Percentiles rank a stretch among this genome's conserved stretches.
Evolutionary conservation across 2,888 invertebrate genomes (phyloP).

Genomic region (Caenorhabditis panamensis): DNA sequence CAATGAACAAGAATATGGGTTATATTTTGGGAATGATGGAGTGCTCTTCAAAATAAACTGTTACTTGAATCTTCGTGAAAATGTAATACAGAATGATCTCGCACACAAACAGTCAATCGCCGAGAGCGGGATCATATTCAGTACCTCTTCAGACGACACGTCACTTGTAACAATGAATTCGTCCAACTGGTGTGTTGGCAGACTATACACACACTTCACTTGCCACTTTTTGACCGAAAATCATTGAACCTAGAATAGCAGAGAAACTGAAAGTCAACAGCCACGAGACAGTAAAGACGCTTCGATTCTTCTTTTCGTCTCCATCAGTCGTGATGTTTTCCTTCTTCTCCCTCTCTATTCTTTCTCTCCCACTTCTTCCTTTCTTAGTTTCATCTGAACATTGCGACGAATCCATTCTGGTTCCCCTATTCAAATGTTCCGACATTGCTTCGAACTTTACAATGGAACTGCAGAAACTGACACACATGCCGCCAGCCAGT

Average conservation of each 20-base stretch:
- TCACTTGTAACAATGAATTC: conserved; percentile 26
- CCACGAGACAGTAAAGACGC: too few relatives aligned
- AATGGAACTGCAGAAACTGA: conserved; percentile 12
- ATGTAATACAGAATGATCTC: neutral
- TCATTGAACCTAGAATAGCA: neutral
- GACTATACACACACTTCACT: neutral
- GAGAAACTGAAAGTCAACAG: neutral
- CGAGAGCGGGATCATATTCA: neutral
- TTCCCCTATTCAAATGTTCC: conserved; percentile 26
- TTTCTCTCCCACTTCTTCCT: neutral
- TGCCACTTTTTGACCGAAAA: conserved; percentile 6
- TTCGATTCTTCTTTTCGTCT: too few relatives aligned
- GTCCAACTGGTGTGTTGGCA: conserved; percentile 16
- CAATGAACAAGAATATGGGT: conserved; percentile 30
- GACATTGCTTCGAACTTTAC: conserved; percentile 34
- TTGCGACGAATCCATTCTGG: conserved; percentile 30
- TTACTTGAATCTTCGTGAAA: neutral
- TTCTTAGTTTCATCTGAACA: conserved; percentile 4
- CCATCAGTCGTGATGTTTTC: too few relatives aligned
- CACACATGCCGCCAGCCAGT: conserved; percentile 26
- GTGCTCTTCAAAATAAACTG: conserved; percentile 12
- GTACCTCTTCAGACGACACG: neutral
- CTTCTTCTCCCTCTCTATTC: neutral
- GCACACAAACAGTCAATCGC: neutral
- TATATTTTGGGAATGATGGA: conserved; percentile 52